phyloP scores from a whole-genome alignment of 1,140 invertebrate genomes.

The Drosophila aff. region DNA sequence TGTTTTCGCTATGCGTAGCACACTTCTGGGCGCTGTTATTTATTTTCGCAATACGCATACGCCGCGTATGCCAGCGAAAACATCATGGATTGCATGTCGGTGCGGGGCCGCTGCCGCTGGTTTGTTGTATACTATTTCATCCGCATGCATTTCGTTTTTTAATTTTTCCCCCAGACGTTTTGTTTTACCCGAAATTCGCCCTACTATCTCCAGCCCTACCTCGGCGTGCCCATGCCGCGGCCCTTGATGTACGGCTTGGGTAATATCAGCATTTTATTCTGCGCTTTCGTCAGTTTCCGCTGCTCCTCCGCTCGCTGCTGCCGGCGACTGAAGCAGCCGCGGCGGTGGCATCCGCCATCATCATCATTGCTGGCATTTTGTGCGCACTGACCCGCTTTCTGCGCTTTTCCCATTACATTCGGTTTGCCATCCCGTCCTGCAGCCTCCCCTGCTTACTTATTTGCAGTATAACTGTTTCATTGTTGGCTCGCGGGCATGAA shows the following conservation, averaged over 20 bases:
- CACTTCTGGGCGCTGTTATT: conserved; percentile 62
- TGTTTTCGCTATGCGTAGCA: conserved; percentile 45
- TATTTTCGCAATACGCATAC: conserved; percentile 67
- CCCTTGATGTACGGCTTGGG: conserved; percentile 50
- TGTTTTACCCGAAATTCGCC: conserved; percentile 70
- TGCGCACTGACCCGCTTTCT: conserved; percentile 79
- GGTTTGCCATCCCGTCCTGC: conserved; percentile 55
- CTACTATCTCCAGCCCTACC: conserved; percentile 1
- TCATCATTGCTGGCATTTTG: conserved; percentile 78
- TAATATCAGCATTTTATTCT: conserved; percentile 80
- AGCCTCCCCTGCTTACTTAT: conserved; percentile 66
- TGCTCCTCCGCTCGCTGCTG: conserved; percentile 4
- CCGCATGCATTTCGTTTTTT: conserved; percentile 40
- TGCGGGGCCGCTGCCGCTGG: conserved; percentile 1
- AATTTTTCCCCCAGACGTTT: conserved; percentile 52
- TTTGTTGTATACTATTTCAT: conserved; percentile 58
- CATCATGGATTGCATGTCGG: conserved; percentile 8
- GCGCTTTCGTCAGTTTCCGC: conserved; percentile 70
- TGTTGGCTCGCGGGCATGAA: conserved; percentile 78
- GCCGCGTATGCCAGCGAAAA: conserved; percentile 43
- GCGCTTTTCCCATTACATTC: conserved; percentile 78
- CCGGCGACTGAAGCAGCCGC: conserved; percentile 10
- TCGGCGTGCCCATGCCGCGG: conserved; percentile 7
- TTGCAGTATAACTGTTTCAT: conserved; percentile 83
- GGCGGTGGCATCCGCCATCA: conserved; percentile 67